phyloP scores from a whole-genome alignment of 1,140 invertebrate genomes.

The Schlechtendalia chinensis region DNA sequence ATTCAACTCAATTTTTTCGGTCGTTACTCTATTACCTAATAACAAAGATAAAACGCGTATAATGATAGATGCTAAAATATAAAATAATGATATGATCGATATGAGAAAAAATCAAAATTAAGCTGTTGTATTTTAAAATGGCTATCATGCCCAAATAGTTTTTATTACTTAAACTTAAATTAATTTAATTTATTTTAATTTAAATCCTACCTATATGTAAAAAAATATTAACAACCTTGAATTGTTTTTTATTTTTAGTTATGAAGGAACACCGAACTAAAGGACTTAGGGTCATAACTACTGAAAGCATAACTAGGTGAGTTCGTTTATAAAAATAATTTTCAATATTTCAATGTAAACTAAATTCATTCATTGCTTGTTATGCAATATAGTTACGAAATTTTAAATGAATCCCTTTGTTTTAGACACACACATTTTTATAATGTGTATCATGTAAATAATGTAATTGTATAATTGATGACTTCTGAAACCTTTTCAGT shows the following conservation, averaged over 20 bases:
- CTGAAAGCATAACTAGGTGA: conserved; percentile 49
- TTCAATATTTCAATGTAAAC: neutral
- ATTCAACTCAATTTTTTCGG: conserved; percentile 48
- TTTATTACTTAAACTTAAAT: neutral
- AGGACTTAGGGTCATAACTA: conserved; percentile 50
- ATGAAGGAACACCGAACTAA: conserved; percentile 51
- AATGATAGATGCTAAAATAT: neutral
- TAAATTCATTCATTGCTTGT: neutral
- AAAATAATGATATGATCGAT: conserved; percentile 2
- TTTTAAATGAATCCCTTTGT: neutral
- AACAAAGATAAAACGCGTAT: conserved; percentile 30
- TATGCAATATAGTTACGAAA: neutral
- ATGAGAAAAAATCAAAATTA: neutral
- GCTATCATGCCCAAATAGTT: neutral
- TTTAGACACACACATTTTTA: neutral
- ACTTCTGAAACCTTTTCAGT: no score
- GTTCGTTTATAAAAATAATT: conserved; percentile 17
- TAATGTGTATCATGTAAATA: no score
- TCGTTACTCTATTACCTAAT: conserved; percentile 46
- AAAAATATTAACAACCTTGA: neutral
- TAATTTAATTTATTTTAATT: neutral
- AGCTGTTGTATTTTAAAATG: neutral
- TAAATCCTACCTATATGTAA: neutral
- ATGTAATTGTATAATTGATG: no score
- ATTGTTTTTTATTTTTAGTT: conserved; percentile 8